phyloP scores from a whole-genome alignment of 2,797 vertebrate species.

The Takifugu rubripes region DNA sequence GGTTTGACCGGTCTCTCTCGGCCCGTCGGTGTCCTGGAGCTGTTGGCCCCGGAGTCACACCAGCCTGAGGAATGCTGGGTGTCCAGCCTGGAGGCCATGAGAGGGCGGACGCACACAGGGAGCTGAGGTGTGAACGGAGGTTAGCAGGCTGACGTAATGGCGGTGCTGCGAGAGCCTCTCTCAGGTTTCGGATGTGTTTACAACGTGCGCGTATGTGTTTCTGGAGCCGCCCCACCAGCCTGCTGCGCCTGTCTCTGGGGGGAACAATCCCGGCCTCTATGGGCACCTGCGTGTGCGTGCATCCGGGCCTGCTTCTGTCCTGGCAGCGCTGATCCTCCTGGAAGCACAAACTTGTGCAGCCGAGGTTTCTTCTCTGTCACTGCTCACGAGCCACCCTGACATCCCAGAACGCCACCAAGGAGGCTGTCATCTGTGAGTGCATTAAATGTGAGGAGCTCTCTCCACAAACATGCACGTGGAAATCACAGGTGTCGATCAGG shows the following conservation, averaged over 20 bases:
- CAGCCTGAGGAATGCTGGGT: neutral
- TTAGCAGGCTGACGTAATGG: conserved; percentile 47
- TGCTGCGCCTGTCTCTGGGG: conserved; percentile 17
- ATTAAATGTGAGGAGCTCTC: conserved; percentile 24
- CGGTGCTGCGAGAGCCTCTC: conserved; percentile 4
- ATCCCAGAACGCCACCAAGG: conserved; percentile 6
- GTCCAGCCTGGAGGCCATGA: conserved; percentile 10
- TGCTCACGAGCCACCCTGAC: conserved; percentile 55
- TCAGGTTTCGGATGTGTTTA: conserved; percentile 28
- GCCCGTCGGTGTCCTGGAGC: conserved; percentile 65
- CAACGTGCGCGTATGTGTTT: conserved; percentile 15
- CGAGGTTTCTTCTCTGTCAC: conserved; percentile 16
- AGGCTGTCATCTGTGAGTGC: conserved; percentile 11
- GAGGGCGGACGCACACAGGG: conserved; percentile 30
- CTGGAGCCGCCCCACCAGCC: conserved; percentile 2
- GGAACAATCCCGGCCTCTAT: conserved; percentile 61
- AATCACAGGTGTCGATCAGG: conserved; percentile 38
- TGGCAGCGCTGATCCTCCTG: conserved; percentile 53
- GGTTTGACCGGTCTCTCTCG: conserved; percentile 16
- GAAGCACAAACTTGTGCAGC: conserved; percentile 45
- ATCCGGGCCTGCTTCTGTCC: conserved; percentile 16
- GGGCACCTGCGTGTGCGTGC: conserved; percentile 52
- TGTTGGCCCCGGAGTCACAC: neutral
- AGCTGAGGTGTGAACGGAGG: conserved; percentile 57
- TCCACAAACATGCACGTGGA: neutral